Base-by-base conservation (phyloP, 2,113 vertebrate species). In the Xiphophorus couchianus region DNA sequence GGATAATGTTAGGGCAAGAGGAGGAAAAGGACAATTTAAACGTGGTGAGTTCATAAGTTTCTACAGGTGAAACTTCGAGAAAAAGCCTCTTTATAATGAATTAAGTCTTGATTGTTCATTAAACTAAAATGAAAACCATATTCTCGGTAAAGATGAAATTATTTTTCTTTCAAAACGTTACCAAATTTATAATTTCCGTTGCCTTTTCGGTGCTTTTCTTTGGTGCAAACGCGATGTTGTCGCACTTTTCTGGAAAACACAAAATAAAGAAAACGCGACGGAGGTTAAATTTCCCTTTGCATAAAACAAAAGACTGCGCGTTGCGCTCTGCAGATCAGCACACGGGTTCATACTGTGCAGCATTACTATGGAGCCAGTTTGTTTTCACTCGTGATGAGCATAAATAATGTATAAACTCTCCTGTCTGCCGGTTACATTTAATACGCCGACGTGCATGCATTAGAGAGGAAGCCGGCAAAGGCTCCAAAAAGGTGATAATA, bases 371-470 rank as follows among this genome's bases (percentile, higher is more conserved):
- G 72, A 74, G 77, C 37, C 85, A 73, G 76, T 91, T 89, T 91
- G 89, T 91, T 92, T 92, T 86, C 83, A 82, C 78, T 90, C 78
- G 62, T 78, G 82, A 48, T 54, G 31, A 63, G 35, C 69, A 91
- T 93, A 71, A 94, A 94, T 94, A 91, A 93, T 93, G 84, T 73
- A 93, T 69, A 54, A 42, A 12, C 77, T 80, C 73, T 80, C 61
- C 87, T 89, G 91, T 90, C 90, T 92, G 90, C 83, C 90, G 88
- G 61, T 80, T 79, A 30, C 78, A 89, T 88, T 89, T 74, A 83
- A 85, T 82, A 87, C 79, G 84, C 82, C 69, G 54, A 78, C 77
- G 51, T 77, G 90, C 90, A 92, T 93, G 80, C 88, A 93, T 91
- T 91, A 85, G 73, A 80, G 76, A 92, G 84, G 87, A 91, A 78